Evolutionary conservation across 2,888 invertebrate species (phyloP), one percentile per base, ranked within the genome.

Genomic region (Linyphia triangularis): DNA sequence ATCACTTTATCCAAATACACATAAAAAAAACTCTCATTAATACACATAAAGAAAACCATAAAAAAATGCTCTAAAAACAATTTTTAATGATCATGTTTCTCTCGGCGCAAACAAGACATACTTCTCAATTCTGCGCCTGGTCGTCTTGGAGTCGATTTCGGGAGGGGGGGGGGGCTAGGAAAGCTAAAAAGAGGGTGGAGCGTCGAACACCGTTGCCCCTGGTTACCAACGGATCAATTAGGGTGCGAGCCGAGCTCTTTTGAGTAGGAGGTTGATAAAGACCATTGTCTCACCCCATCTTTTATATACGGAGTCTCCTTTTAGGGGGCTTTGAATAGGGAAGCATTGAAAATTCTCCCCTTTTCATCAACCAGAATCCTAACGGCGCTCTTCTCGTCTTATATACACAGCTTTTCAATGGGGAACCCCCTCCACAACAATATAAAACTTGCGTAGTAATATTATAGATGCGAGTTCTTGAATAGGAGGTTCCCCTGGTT

Each of bases 141-240:
- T 70, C 40, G 70, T 69, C 67, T 69, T 69, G 24, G 65, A 65
- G 65, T 28, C 28, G 65, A 28, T 65, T 65, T 65, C 30, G 22
- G 10, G 22, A 51, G 65, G 65, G 33, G 43, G 22, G 67, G 67
- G 0, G 67, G 22, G 28, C 24, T 57, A 33, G 40, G 26, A 72
- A 85, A 72, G 63, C 85, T 79, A 85, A 85, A 85, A 85, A 85
- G 85, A 86, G 81, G 86, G 86, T 86, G 86, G 86, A 81, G 86
- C 85, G 57, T 40, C 72, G 72, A 72, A 79, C 84, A 79, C 86
- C 86, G 86, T 86, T 86, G 86, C 86, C 73, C 69, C n/a, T 72
- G 86, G 86, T 30, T 24, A 86, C 86, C 73, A 61, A 13, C 61
- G 86, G 86, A 86, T 86, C 86, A 86, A 86, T 86, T 86, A 86